These are phyloP conservation scores for Blastomussa wellsi DNA, from an alignment of 92 coral and sea anemone species.

Conservation along the genomic window DNA sequence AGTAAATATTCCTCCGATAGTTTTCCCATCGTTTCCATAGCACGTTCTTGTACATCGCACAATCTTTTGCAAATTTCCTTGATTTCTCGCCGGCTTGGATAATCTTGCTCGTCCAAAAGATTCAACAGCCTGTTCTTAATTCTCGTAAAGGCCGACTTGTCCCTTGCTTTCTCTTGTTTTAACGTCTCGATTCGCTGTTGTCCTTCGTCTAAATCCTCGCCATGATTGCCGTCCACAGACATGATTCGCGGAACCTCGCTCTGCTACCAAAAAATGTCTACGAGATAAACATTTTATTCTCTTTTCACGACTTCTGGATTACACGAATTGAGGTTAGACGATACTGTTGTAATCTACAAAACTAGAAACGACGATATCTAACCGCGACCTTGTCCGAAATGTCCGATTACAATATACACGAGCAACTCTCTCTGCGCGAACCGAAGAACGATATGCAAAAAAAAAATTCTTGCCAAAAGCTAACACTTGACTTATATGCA, in stretches of 20 bases:
- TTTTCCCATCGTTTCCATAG: conserved; percentile 37
- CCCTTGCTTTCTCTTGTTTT: no score
- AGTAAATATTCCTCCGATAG: conserved; percentile 43
- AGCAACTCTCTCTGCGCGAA: no score
- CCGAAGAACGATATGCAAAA: no score
- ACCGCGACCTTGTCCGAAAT: no score
- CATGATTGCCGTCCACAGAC: not conserved
- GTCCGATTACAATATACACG: no score
- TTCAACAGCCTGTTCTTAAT: conserved; percentile 3
- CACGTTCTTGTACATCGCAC: conserved; percentile 43
- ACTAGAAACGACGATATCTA: no score
- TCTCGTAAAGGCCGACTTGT: no score
- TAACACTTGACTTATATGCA: no score
- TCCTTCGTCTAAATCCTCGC: not conserved
- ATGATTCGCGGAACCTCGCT: conserved; percentile 40
- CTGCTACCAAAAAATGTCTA: conserved; percentile 40
- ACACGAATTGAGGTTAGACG: no score
- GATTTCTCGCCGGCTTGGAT: conserved; percentile 56
- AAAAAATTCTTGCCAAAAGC: no score
- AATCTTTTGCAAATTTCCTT: conserved; percentile 37
- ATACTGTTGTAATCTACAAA: no score
- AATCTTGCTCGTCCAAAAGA: conserved; percentile 29
- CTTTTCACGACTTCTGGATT: no score
- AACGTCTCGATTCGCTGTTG: not conserved
- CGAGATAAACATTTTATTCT: not conserved